Conservation (phyloP, 2,113 vertebrate genomes). For the Lontra canadensis region DNA sequence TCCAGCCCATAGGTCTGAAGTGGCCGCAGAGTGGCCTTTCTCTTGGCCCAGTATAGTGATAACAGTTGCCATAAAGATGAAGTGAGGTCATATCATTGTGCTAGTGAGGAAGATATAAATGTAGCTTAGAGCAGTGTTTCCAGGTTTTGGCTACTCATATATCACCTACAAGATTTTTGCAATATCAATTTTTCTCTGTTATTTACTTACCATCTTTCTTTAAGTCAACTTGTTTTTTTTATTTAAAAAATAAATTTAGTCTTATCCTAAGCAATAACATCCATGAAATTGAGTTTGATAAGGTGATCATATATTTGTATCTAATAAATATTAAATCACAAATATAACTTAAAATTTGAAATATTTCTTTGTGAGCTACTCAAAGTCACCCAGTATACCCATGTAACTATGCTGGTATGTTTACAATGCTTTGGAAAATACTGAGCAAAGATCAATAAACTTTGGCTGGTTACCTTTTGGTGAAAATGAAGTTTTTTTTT, state of each 20-base stretch:
- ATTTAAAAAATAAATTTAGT: slow-evolving; percentile 5
- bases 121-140: not conserved
- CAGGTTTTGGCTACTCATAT: not conserved
- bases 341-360: slow-evolving; percentile 3
- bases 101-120: not conserved
- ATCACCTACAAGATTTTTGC: not conserved
- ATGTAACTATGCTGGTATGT: not conserved
- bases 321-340: slow-evolving; percentile 9
- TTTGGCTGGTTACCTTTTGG: not conserved
- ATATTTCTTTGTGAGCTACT: not conserved
- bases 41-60: no score
- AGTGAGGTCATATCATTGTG: not conserved
- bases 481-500: not conserved
- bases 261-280: not conserved
- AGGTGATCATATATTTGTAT: slow-evolving; percentile 17
- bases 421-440: not conserved
- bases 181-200: not conserved
- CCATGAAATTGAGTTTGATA: not conserved
- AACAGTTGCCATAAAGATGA: not conserved
- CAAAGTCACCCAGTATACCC: not conserved
- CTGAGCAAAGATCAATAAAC: not conserved
- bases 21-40: not conserved
- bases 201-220: not conserved
- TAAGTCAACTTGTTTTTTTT: not conserved
- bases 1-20: not conserved